Evolutionary conservation across 2,113 vertebrate genomes (phyloP).

Genomic region (Atherinomorus stipes): DNA sequence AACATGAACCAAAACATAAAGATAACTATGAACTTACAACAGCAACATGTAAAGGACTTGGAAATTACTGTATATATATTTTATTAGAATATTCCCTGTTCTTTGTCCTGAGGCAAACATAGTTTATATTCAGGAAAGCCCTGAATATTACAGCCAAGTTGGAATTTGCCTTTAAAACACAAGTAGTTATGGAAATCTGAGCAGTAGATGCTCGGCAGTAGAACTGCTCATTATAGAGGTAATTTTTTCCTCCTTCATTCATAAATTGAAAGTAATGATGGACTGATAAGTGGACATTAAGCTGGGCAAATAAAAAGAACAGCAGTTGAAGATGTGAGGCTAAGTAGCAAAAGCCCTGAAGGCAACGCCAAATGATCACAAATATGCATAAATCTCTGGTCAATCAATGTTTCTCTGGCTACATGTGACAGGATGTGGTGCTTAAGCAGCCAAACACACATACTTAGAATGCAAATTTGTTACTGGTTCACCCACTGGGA

Average conservation of each 20-base stretch:
- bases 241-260: constrained; percentile 2
- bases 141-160: constrained; percentile 48
- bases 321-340: constrained; percentile 12
- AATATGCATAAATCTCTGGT: constrained; percentile 37
- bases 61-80: constrained; percentile 41
- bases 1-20: constrained; percentile 13
- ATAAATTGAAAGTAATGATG: constrained; percentile 27
- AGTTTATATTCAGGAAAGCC: constrained; percentile 53
- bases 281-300: constrained; percentile 31
- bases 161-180: constrained; percentile 49
- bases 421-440: constrained; percentile 38
- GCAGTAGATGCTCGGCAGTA: constrained; percentile 3
- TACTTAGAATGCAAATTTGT: constrained; percentile 37
- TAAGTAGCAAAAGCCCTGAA: constrained; percentile 36
- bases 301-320: constrained; percentile 10
- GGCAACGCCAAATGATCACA: constrained; percentile 39
- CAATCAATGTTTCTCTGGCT: constrained; percentile 38
- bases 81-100: constrained; percentile 63
- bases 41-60: constrained; percentile 29
- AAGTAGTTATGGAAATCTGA: constrained; percentile 11
- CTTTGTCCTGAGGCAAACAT: constrained; percentile 59
- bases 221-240: constrained; percentile 10
- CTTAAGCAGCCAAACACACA: constrained; percentile 25
- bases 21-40: constrained; percentile 24
- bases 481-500: constrained; percentile 28